Percentiles rank a stretch among this genome's conserved stretches.
phyloP scores from a whole-genome alignment of 1,140 invertebrate genomes.

The Homalodisca vitripennis region DNA sequence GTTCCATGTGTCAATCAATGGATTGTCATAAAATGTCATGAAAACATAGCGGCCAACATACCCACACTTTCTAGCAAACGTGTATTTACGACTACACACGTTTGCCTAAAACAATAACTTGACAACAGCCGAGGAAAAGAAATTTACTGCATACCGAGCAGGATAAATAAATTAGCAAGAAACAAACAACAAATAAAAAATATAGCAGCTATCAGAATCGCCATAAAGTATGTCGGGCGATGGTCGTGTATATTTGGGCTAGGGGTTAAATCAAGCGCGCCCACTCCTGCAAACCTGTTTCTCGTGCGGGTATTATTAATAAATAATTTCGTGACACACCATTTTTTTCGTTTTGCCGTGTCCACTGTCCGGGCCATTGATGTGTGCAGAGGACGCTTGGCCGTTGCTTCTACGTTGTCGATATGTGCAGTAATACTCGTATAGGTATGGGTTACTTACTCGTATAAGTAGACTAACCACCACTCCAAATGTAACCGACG shows the following conservation, averaged over 20 bases:
- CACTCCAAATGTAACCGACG: too few relatives aligned
- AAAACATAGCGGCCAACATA: too few relatives aligned
- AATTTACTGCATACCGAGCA: background rate
- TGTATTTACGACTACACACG: background rate
- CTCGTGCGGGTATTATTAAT: slow-evolving; percentile 1
- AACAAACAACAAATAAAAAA: slow-evolving; percentile 11
- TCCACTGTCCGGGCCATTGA: too few relatives aligned
- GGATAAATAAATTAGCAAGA: slow-evolving; percentile 1
- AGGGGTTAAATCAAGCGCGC: background rate
- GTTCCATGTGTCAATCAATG: too few relatives aligned
- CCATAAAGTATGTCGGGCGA: background rate
- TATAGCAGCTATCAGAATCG: background rate
- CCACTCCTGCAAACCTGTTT: background rate
- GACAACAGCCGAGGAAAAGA: background rate
- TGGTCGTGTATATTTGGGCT: background rate
- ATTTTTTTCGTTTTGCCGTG: background rate
- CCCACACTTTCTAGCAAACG: too few relatives aligned
- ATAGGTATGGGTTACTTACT: too few relatives aligned
- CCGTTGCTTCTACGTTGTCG: too few relatives aligned
- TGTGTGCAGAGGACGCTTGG: too few relatives aligned
- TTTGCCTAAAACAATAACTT: background rate
- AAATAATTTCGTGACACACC: slow-evolving; percentile 1
- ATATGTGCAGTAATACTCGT: too few relatives aligned
- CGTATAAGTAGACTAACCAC: too few relatives aligned
- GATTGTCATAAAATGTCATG: too few relatives aligned